A percentile compares a stretch with the other conserved stretches of the same genome.
Conservation (phyloP, 2,113 vertebrate genomes). For the Spilogale gracilis region DNA sequence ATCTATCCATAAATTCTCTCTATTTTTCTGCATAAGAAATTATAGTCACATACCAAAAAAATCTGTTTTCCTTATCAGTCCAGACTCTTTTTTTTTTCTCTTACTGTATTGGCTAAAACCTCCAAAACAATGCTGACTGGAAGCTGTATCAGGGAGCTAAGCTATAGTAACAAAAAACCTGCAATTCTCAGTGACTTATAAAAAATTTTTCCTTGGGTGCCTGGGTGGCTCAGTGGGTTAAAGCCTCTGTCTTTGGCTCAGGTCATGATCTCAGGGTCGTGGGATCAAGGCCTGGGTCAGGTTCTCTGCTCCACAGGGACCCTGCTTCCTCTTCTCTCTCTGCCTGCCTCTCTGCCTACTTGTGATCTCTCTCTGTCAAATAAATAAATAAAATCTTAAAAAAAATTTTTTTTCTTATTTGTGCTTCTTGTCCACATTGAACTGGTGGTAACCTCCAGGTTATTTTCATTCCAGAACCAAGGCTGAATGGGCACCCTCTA, state of each 20-base stretch:
- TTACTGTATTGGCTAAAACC: background rate
- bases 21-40: background rate
- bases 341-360: too few relatives aligned
- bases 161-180: background rate
- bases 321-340: too few relatives aligned
- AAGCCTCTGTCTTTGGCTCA: too few relatives aligned
- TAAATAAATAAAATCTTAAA: background rate
- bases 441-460: background rate
- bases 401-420: background rate
- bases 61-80: background rate
- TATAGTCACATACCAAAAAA: background rate
- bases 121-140: background rate
- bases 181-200: background rate
- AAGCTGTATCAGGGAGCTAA: background rate
- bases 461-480: slow-evolving; percentile 34
- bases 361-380: too few relatives aligned
- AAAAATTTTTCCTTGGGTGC: background rate
- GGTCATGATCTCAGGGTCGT: too few relatives aligned
- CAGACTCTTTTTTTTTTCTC: background rate
- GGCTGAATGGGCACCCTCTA: background rate
- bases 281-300: too few relatives aligned
- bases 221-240: too few relatives aligned
- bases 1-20: background rate
- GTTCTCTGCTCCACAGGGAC: too few relatives aligned
- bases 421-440: background rate